Evolutionary conservation across 2,113 vertebrate species (phyloP), one percentile per base, ranked within the genome.

Genomic region (Seriola aureovittata): DNA sequence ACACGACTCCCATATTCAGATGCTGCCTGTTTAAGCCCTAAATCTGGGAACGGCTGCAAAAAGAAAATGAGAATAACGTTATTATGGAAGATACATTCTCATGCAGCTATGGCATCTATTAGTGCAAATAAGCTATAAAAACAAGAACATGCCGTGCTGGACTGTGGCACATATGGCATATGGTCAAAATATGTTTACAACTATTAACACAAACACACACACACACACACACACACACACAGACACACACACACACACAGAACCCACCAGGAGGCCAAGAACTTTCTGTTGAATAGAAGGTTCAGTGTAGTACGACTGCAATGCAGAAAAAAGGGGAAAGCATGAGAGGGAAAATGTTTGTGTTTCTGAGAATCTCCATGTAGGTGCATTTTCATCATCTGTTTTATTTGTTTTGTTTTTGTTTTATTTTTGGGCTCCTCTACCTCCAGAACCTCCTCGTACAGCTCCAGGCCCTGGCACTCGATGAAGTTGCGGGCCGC

Each of bases 371-470:
- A 59, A 6, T 40, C 13, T 68, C 17, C 52, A 40, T 52, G 23
- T 1, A 9, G 36, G 8, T 44, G 16, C 3, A 36, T 66, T 82
- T 80, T 42, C 50, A 38, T 36, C 4, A 40, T 40, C 11, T 52
- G 8, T 29, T 25, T 25, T 25, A 25, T 25, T 25, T 25, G 25
- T 25, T 25, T 25, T 25, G 25, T 25, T 25, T 25, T 25, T 25
- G 25, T 29, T 29, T 44, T 10, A 8, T 42, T 42, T 42, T 4
- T 3, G 60, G 7, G 6, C 16, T 80, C 63, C 1, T 63, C 12
- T 59, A 99, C 97, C 97, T 99, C 97, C 65, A 99, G 94, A 78
- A 99, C 96, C 85, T 97, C 96, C 95, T 96, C 96, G 73, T 97
- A 99, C 71, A 99, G 96, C 86, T 98, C 98, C 88, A 99, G 92